These are phyloP conservation scores for Mycetomoellerius zeteki DNA, from an alignment of 1,140 invertebrate species.

Conservation along the genomic window DNA sequence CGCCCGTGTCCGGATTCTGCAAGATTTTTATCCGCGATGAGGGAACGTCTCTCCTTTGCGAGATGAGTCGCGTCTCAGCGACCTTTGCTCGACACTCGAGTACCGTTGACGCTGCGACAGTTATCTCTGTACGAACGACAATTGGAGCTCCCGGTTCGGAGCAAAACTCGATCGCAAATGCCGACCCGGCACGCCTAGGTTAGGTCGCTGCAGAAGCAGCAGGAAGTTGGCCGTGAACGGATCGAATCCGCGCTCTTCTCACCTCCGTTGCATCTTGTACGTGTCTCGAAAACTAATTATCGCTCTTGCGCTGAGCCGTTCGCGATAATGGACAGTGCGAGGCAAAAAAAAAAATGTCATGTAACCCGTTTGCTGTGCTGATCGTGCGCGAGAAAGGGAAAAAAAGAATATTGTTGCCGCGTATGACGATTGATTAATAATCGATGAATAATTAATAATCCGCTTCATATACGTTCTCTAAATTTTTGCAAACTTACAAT, in stretches of 20 bases:
- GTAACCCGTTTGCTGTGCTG: not conserved
- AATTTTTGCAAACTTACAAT: not conserved
- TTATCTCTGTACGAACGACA: not conserved
- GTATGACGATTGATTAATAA: too few species aligned
- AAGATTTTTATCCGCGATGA: not conserved
- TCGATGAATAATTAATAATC: not conserved
- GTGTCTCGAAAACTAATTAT: slow-evolving; percentile 21
- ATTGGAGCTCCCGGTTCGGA: too few species aligned
- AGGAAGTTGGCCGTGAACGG: slow-evolving; percentile 36
- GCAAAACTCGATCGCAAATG: not conserved
- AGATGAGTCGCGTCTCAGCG: not conserved
- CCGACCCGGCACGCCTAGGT: slow-evolving; percentile 40
- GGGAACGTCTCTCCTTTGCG: not conserved
- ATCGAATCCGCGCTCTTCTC: slow-evolving; percentile 36
- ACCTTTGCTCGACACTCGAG: not conserved
- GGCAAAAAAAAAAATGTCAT: not conserved
- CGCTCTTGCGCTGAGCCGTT: not conserved
- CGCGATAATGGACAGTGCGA: not conserved
- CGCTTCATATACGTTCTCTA: not conserved
- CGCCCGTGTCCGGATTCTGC: slow-evolving; percentile 44
- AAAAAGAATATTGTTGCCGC: too few species aligned
- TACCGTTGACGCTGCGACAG: not conserved
- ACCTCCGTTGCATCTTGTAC: not conserved
- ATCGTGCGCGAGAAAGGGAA: not conserved
- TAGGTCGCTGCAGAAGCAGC: slow-evolving; percentile 4